A percentile compares a stretch with the other conserved stretches of the same genome.
Evolutionary conservation across 92 coral and sea anemone genomes (phyloP).

Genomic region (Actinernus sp.): DNA sequence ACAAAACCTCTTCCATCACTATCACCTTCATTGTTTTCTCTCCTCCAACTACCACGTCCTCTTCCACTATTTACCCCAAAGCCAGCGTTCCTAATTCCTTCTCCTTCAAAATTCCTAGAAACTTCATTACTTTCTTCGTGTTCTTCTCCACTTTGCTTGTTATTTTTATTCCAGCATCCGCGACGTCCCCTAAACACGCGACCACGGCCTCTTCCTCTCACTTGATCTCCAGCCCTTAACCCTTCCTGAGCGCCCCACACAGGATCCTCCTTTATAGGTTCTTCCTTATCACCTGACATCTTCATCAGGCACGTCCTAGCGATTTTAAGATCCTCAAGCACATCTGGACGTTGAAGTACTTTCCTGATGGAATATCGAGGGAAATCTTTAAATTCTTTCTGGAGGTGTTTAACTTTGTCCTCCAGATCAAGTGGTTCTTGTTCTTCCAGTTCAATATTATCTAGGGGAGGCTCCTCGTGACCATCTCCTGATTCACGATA

Average conservation of each 20-base stretch:
- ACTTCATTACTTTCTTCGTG: neutral
- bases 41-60: neutral
- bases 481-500: no score
- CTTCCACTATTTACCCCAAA: neutral
- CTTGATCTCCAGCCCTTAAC: neutral
- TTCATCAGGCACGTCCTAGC: neutral
- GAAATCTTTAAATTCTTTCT: neutral
- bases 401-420: neutral
- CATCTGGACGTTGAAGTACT: neutral
- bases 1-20: neutral
- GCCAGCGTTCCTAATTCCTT: neutral
- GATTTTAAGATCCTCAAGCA: neutral
- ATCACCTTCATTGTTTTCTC: neutral
- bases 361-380: neutral
- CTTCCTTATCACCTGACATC: neutral
- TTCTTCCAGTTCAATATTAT: no score
- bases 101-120: neutral
- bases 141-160: neutral
- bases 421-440: neutral
- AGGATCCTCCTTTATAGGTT: neutral
- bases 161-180: no score
- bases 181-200: no score
- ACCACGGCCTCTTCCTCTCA: neutral
- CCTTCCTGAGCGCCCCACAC: neutral
- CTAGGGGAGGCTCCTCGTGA: no score